Conservation (phyloP, 2,113 vertebrate genomes). For the Pseudopodoces humilis region DNA sequence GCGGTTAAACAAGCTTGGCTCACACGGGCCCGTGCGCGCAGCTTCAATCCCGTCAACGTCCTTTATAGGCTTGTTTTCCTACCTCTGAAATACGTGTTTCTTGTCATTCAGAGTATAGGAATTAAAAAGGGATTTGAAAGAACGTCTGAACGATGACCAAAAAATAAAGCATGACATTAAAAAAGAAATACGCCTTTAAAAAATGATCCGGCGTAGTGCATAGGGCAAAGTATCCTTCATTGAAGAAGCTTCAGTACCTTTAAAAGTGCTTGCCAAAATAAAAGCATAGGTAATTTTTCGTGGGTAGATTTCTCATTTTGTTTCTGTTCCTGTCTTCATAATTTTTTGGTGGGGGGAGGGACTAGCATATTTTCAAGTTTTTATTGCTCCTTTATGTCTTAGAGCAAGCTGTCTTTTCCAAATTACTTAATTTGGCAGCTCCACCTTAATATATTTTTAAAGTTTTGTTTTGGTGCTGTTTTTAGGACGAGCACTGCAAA, state of each 20-base stretch:
- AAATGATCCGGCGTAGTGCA: fast-evolving
- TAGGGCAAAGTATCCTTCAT: fast-evolving
- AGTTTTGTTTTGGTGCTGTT: not conserved
- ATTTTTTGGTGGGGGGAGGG: not conserved
- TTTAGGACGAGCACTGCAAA: not conserved
- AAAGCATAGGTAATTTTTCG: not conserved
- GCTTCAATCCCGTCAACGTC: no score
- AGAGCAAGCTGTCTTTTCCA: not conserved
- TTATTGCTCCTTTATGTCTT: not conserved
- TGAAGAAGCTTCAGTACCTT: not conserved
- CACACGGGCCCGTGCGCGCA: not conserved
- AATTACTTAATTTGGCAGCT: not conserved
- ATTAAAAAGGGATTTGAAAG: not conserved
- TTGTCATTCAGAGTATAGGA: not conserved
- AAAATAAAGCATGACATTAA: fast-evolving
- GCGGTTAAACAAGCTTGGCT: no score
- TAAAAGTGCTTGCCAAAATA: not conserved
- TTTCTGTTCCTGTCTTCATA: not conserved
- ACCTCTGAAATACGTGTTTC: fast-evolving
- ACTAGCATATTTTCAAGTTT: not conserved
- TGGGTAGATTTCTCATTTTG: not conserved
- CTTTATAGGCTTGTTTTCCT: fast-evolving
- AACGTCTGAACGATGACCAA: not conserved
- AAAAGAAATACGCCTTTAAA: not conserved
- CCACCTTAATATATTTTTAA: not conserved